phyloP scores from a whole-genome alignment of 1,140 invertebrate genomes.

The Forficula auricularia region DNA sequence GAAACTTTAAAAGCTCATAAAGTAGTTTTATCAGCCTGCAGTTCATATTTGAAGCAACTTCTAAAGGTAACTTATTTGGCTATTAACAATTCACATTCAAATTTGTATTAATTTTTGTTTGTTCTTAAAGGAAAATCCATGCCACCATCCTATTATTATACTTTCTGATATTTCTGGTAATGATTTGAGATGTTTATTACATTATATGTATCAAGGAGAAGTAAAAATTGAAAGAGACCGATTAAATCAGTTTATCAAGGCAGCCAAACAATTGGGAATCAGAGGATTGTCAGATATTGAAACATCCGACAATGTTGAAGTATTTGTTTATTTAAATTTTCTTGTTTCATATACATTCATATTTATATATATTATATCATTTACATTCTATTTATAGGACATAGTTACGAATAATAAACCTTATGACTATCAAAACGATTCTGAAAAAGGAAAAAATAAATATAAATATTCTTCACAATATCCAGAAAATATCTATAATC shows the following conservation, averaged over 20 bases:
- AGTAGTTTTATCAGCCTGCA: constrained; percentile 26
- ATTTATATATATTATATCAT: too few species aligned
- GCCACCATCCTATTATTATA: constrained; percentile 31
- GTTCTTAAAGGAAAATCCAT: constrained; percentile 26
- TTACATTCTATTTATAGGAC: too few species aligned
- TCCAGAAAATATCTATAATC: not conserved
- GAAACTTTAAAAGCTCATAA: constrained; percentile 24
- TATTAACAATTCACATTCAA: not conserved
- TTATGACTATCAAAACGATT: too few species aligned
- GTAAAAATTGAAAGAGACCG: constrained; percentile 20
- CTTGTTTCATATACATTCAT: not conserved
- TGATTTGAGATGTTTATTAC: constrained; percentile 28
- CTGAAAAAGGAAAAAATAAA: not conserved
- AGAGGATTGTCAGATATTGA: constrained; percentile 13
- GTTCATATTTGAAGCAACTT: constrained; percentile 22
- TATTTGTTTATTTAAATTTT: constrained; percentile 11
- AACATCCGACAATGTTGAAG: constrained; percentile 7
- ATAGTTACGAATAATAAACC: too few species aligned
- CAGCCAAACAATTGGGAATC: constrained; percentile 15
- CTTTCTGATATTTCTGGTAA: constrained; percentile 27
- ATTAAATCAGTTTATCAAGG: constrained; percentile 13
- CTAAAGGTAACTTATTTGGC: constrained; percentile 13
- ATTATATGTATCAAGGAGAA: constrained; percentile 32
- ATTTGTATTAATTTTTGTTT: not conserved
- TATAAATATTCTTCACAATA: not conserved